These are phyloP conservation scores for Cryptus armator DNA, from an alignment of 2,888 invertebrate genomes.

Conservation along the genomic window DNA sequence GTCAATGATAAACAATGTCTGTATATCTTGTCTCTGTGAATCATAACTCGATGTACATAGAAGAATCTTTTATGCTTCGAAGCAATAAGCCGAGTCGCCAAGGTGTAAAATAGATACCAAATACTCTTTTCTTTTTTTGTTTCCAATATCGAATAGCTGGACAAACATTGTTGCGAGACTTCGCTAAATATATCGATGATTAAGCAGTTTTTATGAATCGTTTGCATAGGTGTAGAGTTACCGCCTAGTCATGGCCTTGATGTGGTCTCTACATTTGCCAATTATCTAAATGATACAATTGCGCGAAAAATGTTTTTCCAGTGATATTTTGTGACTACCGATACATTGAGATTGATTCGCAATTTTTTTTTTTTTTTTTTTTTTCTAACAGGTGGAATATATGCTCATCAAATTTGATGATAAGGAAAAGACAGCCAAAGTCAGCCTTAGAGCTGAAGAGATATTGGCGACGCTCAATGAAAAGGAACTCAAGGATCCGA, in stretches of 20 bases:
- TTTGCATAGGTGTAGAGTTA: neutral
- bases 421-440: slow-evolving; percentile 92
- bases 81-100: neutral
- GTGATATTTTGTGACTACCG: neutral
- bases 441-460: slow-evolving; percentile 94
- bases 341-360: neutral
- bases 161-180: neutral
- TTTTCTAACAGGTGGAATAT: slow-evolving; percentile 92
- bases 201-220: neutral
- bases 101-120: neutral
- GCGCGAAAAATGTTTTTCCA: neutral
- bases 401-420: slow-evolving; percentile 98
- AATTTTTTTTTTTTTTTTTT: slow-evolving; percentile 42
- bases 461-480: slow-evolving; percentile 93
- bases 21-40: neutral
- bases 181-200: neutral
- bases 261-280: neutral
- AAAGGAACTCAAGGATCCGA: slow-evolving; percentile 92
- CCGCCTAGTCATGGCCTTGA: slow-evolving; percentile 57
- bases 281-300: slow-evolving; percentile 12
- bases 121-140: neutral
- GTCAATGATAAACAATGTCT: neutral
- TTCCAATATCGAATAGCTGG: neutral
- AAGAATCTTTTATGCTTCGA: neutral
- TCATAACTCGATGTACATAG: neutral